Base-by-base conservation (phyloP, 2,113 vertebrate genomes). In the Alligator mississippiensis region DNA sequence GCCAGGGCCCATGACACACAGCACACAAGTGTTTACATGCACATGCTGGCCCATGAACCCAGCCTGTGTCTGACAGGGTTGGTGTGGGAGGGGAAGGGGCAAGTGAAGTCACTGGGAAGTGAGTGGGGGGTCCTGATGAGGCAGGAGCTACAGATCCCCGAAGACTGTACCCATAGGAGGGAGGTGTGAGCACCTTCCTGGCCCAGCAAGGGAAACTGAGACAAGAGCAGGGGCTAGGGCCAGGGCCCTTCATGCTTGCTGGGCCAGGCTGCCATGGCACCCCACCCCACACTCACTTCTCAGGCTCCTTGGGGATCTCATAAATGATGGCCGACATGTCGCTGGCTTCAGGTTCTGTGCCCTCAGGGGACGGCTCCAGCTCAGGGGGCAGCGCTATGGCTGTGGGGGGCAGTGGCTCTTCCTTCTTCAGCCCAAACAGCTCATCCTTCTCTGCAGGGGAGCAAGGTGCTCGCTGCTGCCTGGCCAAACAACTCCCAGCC, bases 291-390 rank as follows among this genome's bases (percentile, higher is more conserved):
- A 95, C 96, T 91, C 84, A 98, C 97, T 97, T 98, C 84, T 97
- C 96, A 0, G 97, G 97, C 55, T 97, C 97, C 88, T 97, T 97
- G 34, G 95, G 97, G 85, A 97, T 97, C 92, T 97, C 97, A 1
- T 97, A 97, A 95, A 97, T 97, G 92, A 97, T 97, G 81, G 97
- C 95, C 0, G 97, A 96, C 92, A 97, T 88, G 47, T 95, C 87
- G 4, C 78, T 91, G 85, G 93, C 57, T 1, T 97, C 97, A 2
- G 91, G 34, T 94, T 96, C 77, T 97, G 96, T 8, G 59, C 84
- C 1, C 90, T 90, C 0, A 0, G 58, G 92, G 64, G 68, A 86
- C 0, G 82, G 28, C 0, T 94, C 81, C 30, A 21, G 70, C 25
- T 77, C 61, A 0, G 63, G 82, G 80, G 90, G 86, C 57, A 88